A percentile compares a stretch with the other conserved stretches of the same genome.
Evolutionary conservation across 2,113 vertebrate genomes (phyloP).

Genomic region (Candoia aspera): DNA sequence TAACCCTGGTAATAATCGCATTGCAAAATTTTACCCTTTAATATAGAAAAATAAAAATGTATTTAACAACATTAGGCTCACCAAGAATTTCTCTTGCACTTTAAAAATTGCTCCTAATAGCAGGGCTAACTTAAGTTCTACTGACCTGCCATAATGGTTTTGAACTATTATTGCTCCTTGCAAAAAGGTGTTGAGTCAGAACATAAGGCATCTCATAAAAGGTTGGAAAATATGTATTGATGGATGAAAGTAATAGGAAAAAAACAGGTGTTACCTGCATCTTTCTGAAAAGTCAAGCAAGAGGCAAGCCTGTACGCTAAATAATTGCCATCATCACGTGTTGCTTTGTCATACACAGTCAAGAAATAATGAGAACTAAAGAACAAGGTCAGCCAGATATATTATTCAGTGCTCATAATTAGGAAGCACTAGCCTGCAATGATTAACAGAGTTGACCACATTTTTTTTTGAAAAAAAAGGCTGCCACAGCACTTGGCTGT

Average conservation of each 20-base stretch:
- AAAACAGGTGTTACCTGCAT: not conserved
- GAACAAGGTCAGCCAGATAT: not conserved
- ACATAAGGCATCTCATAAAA: not conserved
- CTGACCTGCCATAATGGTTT: slow-evolving; percentile 18
- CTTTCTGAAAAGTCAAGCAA: not conserved
- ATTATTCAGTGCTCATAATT: not conserved
- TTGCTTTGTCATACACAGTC: not conserved
- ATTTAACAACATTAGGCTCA: not conserved
- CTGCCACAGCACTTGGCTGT: no score
- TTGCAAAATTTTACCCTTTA: slow-evolving; percentile 37
- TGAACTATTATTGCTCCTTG: not conserved
- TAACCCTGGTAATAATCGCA: slow-evolving; percentile 34
- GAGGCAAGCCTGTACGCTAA: rapidly evolving
- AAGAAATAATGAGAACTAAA: not conserved
- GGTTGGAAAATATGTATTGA: not conserved
- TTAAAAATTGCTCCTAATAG: not conserved
- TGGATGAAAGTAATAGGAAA: not conserved
- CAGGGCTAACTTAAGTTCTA: slow-evolving; percentile 16
- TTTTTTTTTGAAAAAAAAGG: no score
- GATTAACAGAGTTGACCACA: no score
- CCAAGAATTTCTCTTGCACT: slow-evolving; percentile 11
- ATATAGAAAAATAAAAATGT: not conserved
- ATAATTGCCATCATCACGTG: not conserved
- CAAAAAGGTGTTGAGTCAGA: not conserved
- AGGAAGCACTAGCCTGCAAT: no score